These are phyloP conservation scores for Choreutis nemorana DNA, from an alignment of 2,888 invertebrate species.

Conservation along the genomic window DNA sequence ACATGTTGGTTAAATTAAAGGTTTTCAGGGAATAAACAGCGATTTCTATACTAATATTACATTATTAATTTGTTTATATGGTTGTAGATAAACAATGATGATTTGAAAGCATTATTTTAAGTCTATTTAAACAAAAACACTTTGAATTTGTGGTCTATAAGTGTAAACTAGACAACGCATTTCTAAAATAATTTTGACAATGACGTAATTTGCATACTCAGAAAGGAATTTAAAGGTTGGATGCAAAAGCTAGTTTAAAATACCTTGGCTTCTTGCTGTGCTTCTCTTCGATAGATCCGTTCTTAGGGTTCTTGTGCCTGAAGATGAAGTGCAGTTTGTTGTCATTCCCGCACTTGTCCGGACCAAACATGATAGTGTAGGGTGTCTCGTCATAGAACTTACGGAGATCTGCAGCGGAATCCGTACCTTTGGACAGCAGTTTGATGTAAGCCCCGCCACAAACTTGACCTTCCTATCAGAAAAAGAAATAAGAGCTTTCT, in stretches of 20 bases:
- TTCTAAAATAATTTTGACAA: constrained; percentile 1
- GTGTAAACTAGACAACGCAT: background rate
- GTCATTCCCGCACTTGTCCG: constrained; percentile 98
- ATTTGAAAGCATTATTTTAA: too few relatives aligned
- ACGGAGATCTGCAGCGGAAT: constrained; percentile 70
- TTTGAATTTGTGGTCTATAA: background rate
- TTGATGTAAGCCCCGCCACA: constrained; percentile 99
- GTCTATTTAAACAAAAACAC: too few relatives aligned
- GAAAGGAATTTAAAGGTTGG: background rate
- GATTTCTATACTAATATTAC: too few relatives aligned
- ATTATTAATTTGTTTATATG: too few relatives aligned
- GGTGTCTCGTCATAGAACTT: constrained; percentile 95
- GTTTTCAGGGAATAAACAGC: too few relatives aligned
- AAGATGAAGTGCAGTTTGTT: constrained; percentile 94
- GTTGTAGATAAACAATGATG: too few relatives aligned
- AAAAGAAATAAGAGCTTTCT: too few relatives aligned
- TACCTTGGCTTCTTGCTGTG: constrained; percentile 92
- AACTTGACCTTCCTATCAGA: constrained; percentile 96
- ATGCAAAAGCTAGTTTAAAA: constrained; percentile 20
- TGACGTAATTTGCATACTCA: background rate
- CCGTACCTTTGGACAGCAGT: constrained; percentile 78
- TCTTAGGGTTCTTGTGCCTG: constrained; percentile 92
- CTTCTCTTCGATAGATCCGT: constrained; percentile 90
- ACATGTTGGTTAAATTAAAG: too few relatives aligned
- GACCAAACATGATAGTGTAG: constrained; percentile 99